Evolutionary conservation across 1,140 invertebrate species (phyloP).

Genomic region (Zaprionus africanus): DNA sequence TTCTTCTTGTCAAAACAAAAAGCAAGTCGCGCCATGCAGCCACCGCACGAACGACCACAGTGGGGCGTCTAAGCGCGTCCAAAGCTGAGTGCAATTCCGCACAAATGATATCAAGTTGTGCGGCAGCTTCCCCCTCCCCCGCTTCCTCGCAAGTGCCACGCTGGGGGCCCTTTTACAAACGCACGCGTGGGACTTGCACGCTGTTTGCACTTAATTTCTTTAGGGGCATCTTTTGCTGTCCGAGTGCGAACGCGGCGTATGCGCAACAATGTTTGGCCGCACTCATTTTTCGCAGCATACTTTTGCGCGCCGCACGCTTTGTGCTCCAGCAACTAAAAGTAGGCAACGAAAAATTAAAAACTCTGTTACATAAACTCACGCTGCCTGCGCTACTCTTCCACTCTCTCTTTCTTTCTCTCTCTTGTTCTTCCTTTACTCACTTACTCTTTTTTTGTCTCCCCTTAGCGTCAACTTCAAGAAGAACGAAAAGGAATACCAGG

Average conservation of each 20-base stretch:
- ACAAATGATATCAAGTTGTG: constrained; percentile 26
- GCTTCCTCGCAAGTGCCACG: constrained; percentile 28
- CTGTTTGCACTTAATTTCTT: constrained; percentile 78
- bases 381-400: neutral
- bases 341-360: constrained; percentile 50
- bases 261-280: constrained; percentile 66
- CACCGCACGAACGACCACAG: constrained; percentile 32
- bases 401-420: neutral
- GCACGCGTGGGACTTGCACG: constrained; percentile 68
- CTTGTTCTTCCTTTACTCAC: neutral
- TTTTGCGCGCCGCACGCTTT: constrained; percentile 48
- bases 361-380: constrained; percentile 15
- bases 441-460: constrained; percentile 49
- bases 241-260: constrained; percentile 57
- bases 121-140: neutral
- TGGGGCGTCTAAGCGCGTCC: constrained; percentile 32
- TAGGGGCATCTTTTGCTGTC: constrained; percentile 50
- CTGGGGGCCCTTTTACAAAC: constrained; percentile 50
- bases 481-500: constrained; percentile 95
- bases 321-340: constrained; percentile 40
- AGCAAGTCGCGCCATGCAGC: constrained; percentile 2
- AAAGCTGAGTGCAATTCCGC: constrained; percentile 48
- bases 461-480: constrained; percentile 97
- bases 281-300: constrained; percentile 67
- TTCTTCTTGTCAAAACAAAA: neutral